Evolutionary conservation across 2,113 vertebrate genomes (phyloP), one percentile per base, ranked within the genome.

Genomic region (Pampusana beccarii): DNA sequence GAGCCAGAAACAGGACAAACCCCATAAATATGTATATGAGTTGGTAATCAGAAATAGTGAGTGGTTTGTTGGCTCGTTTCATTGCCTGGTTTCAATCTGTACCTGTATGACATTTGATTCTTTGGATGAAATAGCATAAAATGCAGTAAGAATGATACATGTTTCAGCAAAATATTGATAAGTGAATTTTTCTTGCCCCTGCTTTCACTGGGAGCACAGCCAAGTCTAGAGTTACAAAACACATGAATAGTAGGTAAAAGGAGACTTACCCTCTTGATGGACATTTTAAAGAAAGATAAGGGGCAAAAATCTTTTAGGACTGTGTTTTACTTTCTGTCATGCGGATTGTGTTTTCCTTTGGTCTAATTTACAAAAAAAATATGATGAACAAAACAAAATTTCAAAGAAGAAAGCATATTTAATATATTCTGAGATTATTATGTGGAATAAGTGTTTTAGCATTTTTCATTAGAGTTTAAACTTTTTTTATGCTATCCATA

Each of bases 161-260:
- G 0, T 56, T 88, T 72, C 78, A 85, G 70, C 51, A 92, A 94
- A 82, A 90, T 82, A 91, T 82, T 91, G 88, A 58, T 93, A 82
- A 2, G 3, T 87, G 73, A 62, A 10, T 87, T 92, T 83, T 83
- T 88, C 46, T 94, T 4, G 5, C 36, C 25, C 12, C n/a, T 80
- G 40, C 56, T 88, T 92, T 96, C 54, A 65, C 44, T 91, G 66
- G 80, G 73, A 96, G 64, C 80, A 62, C 69, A 95, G 62, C 80
- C 94, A 92, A 93, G 29, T 94, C 36, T 95, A 93, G 44, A 95
- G 73, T 95, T 94, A 90, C 60, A 80, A 51, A 92, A 70, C 74
- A 44, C 36, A 62, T 54, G 67, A 95, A 65, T 6, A 80, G 67
- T 16, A 40, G 58, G 73, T 89, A 74, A 93, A 87, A 78, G 44